phyloP scores from a whole-genome alignment of 2,888 invertebrate genomes.

The Conomelus anceps region DNA sequence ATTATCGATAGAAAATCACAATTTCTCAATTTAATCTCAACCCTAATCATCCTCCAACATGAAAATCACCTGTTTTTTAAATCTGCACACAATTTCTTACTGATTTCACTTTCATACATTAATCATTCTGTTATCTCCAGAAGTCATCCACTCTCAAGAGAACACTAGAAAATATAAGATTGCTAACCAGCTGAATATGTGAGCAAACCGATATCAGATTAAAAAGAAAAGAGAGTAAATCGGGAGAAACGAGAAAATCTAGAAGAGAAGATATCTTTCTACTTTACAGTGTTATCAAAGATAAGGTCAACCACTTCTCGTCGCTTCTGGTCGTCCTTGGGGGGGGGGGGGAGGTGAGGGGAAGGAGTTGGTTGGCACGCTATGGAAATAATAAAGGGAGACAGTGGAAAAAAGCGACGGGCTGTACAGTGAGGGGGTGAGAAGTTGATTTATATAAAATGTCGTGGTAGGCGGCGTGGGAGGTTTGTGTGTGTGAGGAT shows the following conservation, averaged over 20 bases:
- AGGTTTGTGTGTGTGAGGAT: neutral
- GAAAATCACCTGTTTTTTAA: no score
- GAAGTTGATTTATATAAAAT: neutral
- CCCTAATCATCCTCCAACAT: no score
- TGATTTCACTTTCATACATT: neutral
- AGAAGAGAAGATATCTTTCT: neutral
- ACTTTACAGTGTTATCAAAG: neutral
- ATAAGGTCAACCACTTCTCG: neutral
- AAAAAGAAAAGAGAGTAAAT: neutral
- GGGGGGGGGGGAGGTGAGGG: no score
- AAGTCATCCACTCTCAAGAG: neutral
- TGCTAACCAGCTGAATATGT: neutral
- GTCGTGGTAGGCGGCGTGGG: neutral
- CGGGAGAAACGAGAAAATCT: neutral
- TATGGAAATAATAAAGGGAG: neutral
- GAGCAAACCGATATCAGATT: neutral
- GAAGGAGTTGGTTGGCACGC: neutral
- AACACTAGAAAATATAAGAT: neutral
- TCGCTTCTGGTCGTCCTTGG: neutral
- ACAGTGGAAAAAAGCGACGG: no score
- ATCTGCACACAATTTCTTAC: no score
- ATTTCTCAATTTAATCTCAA: no score
- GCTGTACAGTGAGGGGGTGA: neutral
- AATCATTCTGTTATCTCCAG: neutral
- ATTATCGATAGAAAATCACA: no score